phyloP scores from a whole-genome alignment of 2,888 invertebrate species.

The Cephonodes hylas region DNA sequence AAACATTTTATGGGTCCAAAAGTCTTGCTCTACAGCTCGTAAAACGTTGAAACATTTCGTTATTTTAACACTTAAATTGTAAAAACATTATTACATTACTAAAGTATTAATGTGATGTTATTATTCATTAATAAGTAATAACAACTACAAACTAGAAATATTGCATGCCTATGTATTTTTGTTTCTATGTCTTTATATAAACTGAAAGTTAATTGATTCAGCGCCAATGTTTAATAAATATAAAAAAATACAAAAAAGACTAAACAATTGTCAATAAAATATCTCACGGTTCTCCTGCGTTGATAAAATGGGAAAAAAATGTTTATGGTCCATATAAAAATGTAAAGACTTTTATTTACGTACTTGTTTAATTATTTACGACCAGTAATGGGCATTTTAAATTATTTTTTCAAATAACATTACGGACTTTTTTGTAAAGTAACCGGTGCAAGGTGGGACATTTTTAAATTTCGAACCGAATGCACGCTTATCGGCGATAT shows the following conservation, averaged over 20 bases:
- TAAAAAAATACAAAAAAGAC: neutral
- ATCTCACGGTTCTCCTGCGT: neutral
- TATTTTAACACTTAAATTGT: neutral
- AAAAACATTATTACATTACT: neutral
- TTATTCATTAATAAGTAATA: neutral
- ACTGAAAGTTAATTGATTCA: neutral
- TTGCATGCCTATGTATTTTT: neutral
- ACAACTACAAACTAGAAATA: neutral
- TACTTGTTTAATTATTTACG: slow-evolving; percentile 13
- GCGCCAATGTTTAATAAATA: neutral
- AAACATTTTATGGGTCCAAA: neutral
- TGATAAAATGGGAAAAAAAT: neutral
- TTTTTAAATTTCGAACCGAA: slow-evolving; percentile 8
- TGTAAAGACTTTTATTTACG: neutral
- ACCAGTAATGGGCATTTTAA: neutral
- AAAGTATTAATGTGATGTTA: neutral
- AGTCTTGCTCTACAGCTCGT: neutral
- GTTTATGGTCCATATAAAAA: neutral
- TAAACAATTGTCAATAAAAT: neutral
- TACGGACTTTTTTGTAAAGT: slow-evolving; percentile 1
- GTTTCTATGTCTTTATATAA: neutral
- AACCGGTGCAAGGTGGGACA: slow-evolving; percentile 14
- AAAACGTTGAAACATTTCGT: neutral
- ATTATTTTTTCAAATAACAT: slow-evolving; percentile 2
- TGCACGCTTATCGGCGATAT: slow-evolving; percentile 3